Base-by-base conservation (phyloP, 2,888 invertebrate genomes). In the Caenorhabditis panamensis region DNA sequence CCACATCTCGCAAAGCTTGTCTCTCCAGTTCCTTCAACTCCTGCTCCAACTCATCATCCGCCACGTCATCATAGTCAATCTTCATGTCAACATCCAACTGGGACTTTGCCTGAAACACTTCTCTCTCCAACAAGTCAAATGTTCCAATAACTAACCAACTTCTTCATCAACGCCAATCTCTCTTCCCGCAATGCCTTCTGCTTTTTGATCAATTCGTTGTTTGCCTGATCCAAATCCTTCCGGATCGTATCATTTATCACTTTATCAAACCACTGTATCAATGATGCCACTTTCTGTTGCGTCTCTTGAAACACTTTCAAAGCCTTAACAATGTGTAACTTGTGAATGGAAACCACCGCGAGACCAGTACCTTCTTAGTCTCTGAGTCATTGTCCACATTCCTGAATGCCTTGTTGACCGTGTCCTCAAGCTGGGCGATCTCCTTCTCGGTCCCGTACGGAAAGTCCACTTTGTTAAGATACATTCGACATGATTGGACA, bases 361-460 rank as follows among this genome's bases (percentile, higher is more conserved):
- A 31, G 31, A 31, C 22, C 56, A 37, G 8, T 9, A 84, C 86
- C 79, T 87, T 88, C 18, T 88, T 86, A 72, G 92, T 92, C 24
- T 92, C 87, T 0, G 91, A 91, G 6, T 89, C 83, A 1, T 91
- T 90, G 86, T 92, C 91, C 91, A 93, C 92, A 86, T 93, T 93
- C 63, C 92, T 91, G 88, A 93, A 93, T 63, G 93, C 92, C 84
- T 92, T 92, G 73, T 91, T 90, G 9, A 92, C 91, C 0, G 92
- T 92, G 82, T 90, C 91, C 63, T 92, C 91, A 44, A 93, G 88
- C 1, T 92, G 91, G 1, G 88, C 86, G 69, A 93, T 91, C 86
- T 93, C 93, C 16, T 91, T 91, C 37, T 91, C 91, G 22, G 91
- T 92, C 68, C 92, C 93, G 86, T 93, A 93, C 0, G 93, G 93